Evolutionary conservation across 2,797 vertebrate genomes (phyloP).

Genomic region (Hippopotamyrus pictus): DNA sequence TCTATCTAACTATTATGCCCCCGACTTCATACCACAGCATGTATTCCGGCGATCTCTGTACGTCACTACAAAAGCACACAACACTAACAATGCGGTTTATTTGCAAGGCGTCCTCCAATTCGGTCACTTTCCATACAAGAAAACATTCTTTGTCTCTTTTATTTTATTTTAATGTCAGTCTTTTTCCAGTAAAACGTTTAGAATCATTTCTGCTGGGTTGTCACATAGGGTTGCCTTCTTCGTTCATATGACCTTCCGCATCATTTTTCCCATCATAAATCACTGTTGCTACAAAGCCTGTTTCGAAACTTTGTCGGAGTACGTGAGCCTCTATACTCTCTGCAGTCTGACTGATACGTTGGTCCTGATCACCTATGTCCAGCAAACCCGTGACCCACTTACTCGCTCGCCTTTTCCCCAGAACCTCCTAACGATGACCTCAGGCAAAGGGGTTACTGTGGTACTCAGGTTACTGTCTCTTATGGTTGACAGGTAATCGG

Average conservation of each 20-base stretch:
- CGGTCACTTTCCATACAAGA: neutral
- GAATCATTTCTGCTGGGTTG: neutral
- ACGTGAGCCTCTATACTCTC: neutral
- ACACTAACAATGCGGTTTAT: neutral
- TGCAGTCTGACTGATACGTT: neutral
- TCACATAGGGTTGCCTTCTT: neutral
- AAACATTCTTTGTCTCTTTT: neutral
- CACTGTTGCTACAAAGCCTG: neutral
- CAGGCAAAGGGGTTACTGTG: neutral
- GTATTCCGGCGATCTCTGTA: neutral
- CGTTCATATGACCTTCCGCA: neutral
- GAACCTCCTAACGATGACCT: neutral
- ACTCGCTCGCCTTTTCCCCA: neutral
- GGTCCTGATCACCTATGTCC: neutral
- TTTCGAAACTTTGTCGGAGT: neutral
- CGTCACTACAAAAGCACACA: neutral
- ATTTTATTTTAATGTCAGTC: neutral
- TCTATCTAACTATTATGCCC: neutral
- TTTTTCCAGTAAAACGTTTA: neutral
- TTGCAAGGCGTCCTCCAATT: neutral
- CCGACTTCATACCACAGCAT: neutral
- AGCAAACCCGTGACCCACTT: neutral
- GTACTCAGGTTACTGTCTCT: neutral
- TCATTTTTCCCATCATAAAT: neutral
- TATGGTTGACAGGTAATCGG: neutral